phyloP scores from a whole-genome alignment of 2,113 vertebrate genomes.

The Caranx melampygus region DNA sequence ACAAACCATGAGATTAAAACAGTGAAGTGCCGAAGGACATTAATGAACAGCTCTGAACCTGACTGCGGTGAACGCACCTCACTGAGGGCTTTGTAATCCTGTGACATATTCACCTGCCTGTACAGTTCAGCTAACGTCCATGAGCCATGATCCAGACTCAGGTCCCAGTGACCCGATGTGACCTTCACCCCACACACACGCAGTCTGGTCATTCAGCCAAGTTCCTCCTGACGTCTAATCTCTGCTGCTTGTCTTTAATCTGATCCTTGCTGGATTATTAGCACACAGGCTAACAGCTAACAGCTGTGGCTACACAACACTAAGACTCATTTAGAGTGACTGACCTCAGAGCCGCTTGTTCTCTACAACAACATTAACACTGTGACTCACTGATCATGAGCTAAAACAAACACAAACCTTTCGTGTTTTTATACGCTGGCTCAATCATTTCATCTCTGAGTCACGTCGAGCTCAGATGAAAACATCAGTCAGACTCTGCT shows the following conservation, averaged over 20 bases:
- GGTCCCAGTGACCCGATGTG: slow-evolving; percentile 32
- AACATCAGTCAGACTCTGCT: no score
- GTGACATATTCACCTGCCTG: neutral
- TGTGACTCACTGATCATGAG: no score
- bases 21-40: neutral
- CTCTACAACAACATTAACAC: no score
- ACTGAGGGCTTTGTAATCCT: neutral
- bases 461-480: no score
- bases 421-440: no score
- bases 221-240: slow-evolving; percentile 48
- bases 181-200: slow-evolving; percentile 14
- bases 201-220: slow-evolving; percentile 46
- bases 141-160: neutral
- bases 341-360: neutral
- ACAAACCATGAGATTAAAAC: neutral
- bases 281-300: slow-evolving; percentile 17
- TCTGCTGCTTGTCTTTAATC: slow-evolving; percentile 49
- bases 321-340: neutral
- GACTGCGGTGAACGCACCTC: neutral
- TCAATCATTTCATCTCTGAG: no score
- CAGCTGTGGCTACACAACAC: neutral
- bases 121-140: neutral
- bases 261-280: slow-evolving; percentile 62
- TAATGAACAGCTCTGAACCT: neutral
- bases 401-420: no score